Base-by-base conservation (phyloP, 2,888 invertebrate species). In the Paralinhomoeus sp. region DNA sequence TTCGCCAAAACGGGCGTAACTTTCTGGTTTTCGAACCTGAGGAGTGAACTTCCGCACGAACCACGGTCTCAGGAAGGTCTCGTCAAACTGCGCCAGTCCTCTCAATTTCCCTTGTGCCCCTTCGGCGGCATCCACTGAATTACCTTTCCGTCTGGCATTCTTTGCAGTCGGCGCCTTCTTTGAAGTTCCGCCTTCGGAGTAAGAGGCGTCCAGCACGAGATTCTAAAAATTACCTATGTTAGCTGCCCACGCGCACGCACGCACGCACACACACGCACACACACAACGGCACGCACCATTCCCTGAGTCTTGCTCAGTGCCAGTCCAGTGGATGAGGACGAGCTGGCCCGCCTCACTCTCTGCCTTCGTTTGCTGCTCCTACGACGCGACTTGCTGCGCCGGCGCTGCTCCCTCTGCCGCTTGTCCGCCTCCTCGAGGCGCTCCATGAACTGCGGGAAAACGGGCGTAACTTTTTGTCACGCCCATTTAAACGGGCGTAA, bases 251-350 rank as follows among this genome's bases (percentile, higher is more conserved):
- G n/a, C n/a, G n/a, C n/a, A n/a, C n/a, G n/a, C n/a, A n/a, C n/a
- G n/a, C n/a, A n/a, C n/a, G n/a, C n/a, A n/a, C n/a, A n/a, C n/a
- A n/a, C n/a, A n/a, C n/a, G n/a, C n/a, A n/a, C n/a, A n/a, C n/a
- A n/a, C n/a, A n/a, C 37, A 33, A 40, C 15, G 20, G 23, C 23
- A 48, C 62, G 60, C 59, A 72, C 75, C 87, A 89, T 87, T 73
- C 93, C 91, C 59, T 83, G 79, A 0, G 93, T 97, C 71, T 97
- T 97, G 56, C 89, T 89, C 48, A 97, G 71, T 44, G 87, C 33
- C 24, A 37, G 3, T 3, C 3, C n/a, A 7, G 17, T 18, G 34
- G 22, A 7, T 2, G 17, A 3, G 3, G 7, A 3, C 13, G 21
- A 18, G n/a, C 20, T 41, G 35, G 21, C 35, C n/a, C n/a, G 13